Conservation (phyloP, 2,113 vertebrate species). For the Lutjanus erythropterus region DNA sequence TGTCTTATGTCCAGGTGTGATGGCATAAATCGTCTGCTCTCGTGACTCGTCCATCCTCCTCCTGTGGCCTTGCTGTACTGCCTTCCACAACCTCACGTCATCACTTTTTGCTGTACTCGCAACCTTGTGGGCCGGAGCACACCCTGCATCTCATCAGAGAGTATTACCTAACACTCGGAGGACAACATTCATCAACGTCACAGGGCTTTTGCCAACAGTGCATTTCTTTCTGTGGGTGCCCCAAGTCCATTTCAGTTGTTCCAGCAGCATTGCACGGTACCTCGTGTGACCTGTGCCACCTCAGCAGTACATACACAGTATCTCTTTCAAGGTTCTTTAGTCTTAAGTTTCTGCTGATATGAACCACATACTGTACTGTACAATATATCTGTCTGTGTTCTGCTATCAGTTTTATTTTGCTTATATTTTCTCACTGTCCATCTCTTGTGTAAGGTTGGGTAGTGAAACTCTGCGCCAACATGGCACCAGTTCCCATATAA, state of each 20-base stretch:
- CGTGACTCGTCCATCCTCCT: slow-evolving; percentile 24
- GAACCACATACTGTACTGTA: slow-evolving; percentile 18
- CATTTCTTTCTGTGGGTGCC: slow-evolving; percentile 72
- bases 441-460: no score
- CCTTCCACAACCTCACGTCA: slow-evolving; percentile 62
- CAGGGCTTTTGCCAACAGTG: slow-evolving; percentile 76
- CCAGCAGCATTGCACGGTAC: slow-evolving; percentile 41
- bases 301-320: slow-evolving; percentile 36
- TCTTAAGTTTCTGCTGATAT: slow-evolving; percentile 61
- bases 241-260: slow-evolving; percentile 71
- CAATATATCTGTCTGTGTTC: neutral
- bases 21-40: slow-evolving; percentile 12
- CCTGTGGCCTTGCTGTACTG: slow-evolving; percentile 51
- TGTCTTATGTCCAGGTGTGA: neutral
- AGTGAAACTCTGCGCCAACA: no score
- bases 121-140: slow-evolving; percentile 76
- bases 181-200: slow-evolving; percentile 85
- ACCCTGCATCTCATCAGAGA: slow-evolving; percentile 76
- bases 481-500: no score
- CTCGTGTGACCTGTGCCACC: slow-evolving; percentile 51
- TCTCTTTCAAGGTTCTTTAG: slow-evolving; percentile 71
- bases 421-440: neutral
- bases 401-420: slow-evolving; percentile 9
- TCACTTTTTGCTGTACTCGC: slow-evolving; percentile 68
- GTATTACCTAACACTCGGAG: slow-evolving; percentile 81